Evolutionary conservation across 2,888 invertebrate species (phyloP), one percentile per base, ranked within the genome.

Genomic region (Melieria picta): DNA sequence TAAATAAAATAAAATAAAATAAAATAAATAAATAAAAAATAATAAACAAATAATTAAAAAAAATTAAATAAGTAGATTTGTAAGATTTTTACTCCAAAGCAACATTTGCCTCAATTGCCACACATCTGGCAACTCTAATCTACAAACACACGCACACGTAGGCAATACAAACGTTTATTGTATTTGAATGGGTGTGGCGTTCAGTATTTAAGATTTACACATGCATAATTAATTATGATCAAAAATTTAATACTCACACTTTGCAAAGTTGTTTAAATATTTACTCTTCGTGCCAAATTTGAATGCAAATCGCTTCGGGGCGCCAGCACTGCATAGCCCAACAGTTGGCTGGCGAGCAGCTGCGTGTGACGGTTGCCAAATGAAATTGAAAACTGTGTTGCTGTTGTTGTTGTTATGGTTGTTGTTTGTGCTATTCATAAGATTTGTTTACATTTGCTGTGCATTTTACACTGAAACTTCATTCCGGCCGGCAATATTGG

Each of bases 211-310:
- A 79, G 81, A 82, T 84, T 82, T 84, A 84, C 84, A 84, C 83
- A 84, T 84, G 85, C 83, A 84, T 84, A 84, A 84, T 84, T 84
- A 84, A 84, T 84, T 84, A 84, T 83, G 82, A 84, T 84, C 83
- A 84, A 84, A 84, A 84, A 84, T 84, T 84, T 84, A 84, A 81
- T 83, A 80, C 85, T 82, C 82, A 82, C 83, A 84, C 84, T 84
- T 82, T 81, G 81, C 82, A 83, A 83, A 83, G 83, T 84, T 83
- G 84, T 80, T 84, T 82, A 75, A 75, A 75, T 75, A 75, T 75
- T 75, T 75, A 71, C 75, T 66, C 55, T 75, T 71, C 75, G 75
- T 75, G 75, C 75, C 73, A 67, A 75, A 75, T 73, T 73, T 73
- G 72, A 73, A 75, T 75, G 75, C 73, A 73, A 75, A 75, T 75